These are phyloP conservation scores for Toxonevra muliebris DNA, from an alignment of 2,888 invertebrate species.

Conservation along the genomic window DNA sequence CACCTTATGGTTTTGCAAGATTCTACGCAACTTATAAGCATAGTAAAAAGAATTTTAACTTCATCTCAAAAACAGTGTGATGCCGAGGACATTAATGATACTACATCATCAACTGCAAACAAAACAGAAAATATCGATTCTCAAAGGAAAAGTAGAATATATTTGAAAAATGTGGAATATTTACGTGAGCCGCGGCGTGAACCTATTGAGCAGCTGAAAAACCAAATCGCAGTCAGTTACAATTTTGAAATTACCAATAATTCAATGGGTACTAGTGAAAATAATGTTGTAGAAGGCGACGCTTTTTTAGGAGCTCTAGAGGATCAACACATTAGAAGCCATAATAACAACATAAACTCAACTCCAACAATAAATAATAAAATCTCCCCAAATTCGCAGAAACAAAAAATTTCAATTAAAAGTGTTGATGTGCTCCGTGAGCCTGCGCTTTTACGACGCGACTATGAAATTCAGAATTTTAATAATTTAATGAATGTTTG, in stretches of 20 bases:
- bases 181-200: conserved; percentile 56
- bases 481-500: conserved; percentile 25
- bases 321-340: conserved; percentile 6
- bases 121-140: conserved; percentile 34
- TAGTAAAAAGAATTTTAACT: background rate
- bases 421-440: conserved; percentile 62
- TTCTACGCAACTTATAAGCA: background rate
- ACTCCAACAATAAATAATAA: background rate
- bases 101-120: background rate
- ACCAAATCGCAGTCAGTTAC: conserved; percentile 35
- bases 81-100: background rate
- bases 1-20: conserved; percentile 69
- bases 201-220: conserved; percentile 39
- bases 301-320: conserved; percentile 10
- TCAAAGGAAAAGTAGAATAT: conserved; percentile 57
- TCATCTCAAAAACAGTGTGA: background rate
- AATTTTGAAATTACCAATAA: conserved; percentile 34
- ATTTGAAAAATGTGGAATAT: conserved; percentile 62
- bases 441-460: conserved; percentile 53
- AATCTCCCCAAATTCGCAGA: conserved; percentile 36
- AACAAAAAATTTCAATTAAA: conserved; percentile 63
- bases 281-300: conserved; percentile 13
- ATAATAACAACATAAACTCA: conserved; percentile 1
- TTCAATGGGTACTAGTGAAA: conserved; percentile 36
- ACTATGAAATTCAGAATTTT: conserved; percentile 48